Evolutionary conservation across 2,113 vertebrate species (phyloP).

Genomic region (Ginglymostoma cirratum): DNA sequence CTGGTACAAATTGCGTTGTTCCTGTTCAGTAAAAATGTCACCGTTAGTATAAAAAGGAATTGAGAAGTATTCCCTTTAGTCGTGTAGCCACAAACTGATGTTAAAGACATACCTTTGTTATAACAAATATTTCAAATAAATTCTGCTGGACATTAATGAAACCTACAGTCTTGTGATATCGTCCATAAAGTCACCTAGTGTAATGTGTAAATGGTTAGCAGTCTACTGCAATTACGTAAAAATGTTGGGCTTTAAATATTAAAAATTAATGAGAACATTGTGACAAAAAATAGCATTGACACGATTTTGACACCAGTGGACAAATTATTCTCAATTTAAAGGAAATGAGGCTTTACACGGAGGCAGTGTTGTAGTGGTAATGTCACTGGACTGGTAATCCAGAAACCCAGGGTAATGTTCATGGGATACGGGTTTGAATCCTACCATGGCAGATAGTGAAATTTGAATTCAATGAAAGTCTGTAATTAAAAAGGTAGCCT

Average conservation of each 20-base stretch:
- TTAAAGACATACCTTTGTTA: neutral
- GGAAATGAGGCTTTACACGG: neutral
- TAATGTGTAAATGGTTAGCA: neutral
- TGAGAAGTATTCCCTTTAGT: neutral
- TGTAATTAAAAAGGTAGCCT: too few relatives aligned
- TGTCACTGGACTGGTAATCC: too few relatives aligned
- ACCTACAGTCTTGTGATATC: neutral
- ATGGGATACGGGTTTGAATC: too few relatives aligned
- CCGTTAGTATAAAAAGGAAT: neutral
- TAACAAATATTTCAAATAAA: too few relatives aligned
- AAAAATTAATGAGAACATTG: too few relatives aligned
- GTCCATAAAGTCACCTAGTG: too few relatives aligned
- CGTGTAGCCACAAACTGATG: neutral
- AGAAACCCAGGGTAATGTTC: too few relatives aligned
- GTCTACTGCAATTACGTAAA: neutral
- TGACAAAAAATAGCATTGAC: too few relatives aligned
- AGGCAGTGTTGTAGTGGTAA: too few relatives aligned
- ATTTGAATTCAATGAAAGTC: too few relatives aligned
- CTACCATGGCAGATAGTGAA: too few relatives aligned
- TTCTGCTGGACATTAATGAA: neutral
- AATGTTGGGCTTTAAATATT: too few relatives aligned
- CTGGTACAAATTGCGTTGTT: neutral
- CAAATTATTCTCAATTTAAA: neutral
- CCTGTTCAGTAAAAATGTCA: neutral
- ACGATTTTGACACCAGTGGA: neutral